Evolutionary conservation across 2,888 invertebrate genomes (phyloP).

Genomic region (Linnaemya tessellans): DNA sequence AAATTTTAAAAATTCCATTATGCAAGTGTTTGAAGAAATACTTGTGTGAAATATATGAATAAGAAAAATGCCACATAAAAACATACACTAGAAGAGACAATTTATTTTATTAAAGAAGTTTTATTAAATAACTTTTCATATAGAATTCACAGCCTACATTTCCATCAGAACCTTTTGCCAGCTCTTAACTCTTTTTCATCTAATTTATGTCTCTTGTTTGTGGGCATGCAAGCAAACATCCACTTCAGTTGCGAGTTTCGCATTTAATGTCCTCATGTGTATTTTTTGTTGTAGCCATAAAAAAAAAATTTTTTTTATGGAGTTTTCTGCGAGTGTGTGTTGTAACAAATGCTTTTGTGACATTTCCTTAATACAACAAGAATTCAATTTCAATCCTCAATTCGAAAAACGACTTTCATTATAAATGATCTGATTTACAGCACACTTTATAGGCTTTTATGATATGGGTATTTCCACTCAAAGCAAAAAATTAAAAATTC

Average conservation of each 20-base stretch:
- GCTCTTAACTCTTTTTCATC: not conserved
- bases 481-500: too few relatives aligned
- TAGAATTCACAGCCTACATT: not conserved
- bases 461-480: too few relatives aligned
- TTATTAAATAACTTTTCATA: not conserved
- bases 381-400: not conserved
- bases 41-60: not conserved
- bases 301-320: too few relatives aligned
- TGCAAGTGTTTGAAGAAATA: not conserved
- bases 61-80: not conserved
- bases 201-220: not conserved
- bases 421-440: constrained; percentile 1
- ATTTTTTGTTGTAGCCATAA: too few relatives aligned
- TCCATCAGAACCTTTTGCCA: not conserved
- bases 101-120: constrained; percentile 1
- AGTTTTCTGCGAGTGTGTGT: too few relatives aligned
- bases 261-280: not conserved
- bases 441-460: not conserved
- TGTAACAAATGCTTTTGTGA: not conserved
- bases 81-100: not conserved
- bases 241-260: not conserved
- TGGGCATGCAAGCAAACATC: not conserved
- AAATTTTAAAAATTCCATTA: not conserved
- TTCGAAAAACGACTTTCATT: not conserved
- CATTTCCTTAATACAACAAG: not conserved